Evolutionary conservation across 2,797 vertebrate species (phyloP).

Genomic region (Acipenser oxyrinchus): DNA sequence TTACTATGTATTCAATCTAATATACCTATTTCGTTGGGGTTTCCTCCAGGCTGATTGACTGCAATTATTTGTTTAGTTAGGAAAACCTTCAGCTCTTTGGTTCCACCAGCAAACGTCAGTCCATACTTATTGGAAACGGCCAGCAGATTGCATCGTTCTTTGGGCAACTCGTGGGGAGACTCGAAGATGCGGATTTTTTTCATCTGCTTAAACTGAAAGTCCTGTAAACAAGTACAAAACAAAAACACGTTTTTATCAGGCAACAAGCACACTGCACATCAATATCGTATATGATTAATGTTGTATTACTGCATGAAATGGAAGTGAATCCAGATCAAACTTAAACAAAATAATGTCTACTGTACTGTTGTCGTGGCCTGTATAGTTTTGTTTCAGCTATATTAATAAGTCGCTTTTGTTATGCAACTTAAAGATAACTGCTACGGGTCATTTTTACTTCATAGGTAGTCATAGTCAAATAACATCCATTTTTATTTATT

Average conservation of each 20-base stretch:
- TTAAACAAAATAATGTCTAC: too few relatives aligned
- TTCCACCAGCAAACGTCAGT: conserved; percentile 72
- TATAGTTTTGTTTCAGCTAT: too few relatives aligned
- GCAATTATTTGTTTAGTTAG: conserved; percentile 67
- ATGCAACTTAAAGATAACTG: too few relatives aligned
- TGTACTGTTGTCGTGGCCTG: too few relatives aligned
- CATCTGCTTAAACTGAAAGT: conserved; percentile 92
- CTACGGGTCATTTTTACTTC: too few relatives aligned
- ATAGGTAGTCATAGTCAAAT: too few relatives aligned
- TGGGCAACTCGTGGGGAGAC: conserved; percentile 66
- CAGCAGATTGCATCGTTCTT: conserved; percentile 77
- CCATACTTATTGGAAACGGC: conserved; percentile 82
- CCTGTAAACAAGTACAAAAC: conserved; percentile 47
- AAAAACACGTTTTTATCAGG: too few relatives aligned
- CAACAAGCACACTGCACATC: neutral
- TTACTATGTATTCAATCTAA: neutral
- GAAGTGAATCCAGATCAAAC: too few relatives aligned
- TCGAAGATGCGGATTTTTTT: conserved; percentile 84
- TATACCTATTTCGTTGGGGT: conserved; percentile 75
- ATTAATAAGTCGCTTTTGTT: too few relatives aligned
- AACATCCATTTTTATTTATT: too few relatives aligned
- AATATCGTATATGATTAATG: neutral
- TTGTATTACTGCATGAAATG: too few relatives aligned
- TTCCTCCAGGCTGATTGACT: conserved; percentile 69
- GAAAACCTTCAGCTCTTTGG: conserved; percentile 71